Percentiles rank a stretch among this genome's conserved stretches.
Conservation (phyloP, 2,797 vertebrate species). For the Girardinus metallicus region DNA sequence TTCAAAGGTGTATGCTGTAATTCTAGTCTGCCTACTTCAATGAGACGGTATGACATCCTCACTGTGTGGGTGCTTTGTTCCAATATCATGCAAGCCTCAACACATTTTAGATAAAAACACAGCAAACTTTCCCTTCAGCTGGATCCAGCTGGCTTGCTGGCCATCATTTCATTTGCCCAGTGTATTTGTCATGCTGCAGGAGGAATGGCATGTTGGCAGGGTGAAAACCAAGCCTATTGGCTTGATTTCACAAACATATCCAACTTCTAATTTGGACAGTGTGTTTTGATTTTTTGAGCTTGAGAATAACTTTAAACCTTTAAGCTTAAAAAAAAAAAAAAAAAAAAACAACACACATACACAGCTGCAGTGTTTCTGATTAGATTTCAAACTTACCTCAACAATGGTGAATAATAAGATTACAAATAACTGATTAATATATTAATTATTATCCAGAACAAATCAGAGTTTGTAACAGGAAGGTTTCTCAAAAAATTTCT, state of each 20-base stretch:
- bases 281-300: constrained; percentile 28
- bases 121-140: constrained; percentile 64
- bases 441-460: background rate
- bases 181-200: constrained; percentile 51
- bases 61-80: constrained; percentile 61
- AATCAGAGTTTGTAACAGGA: background rate
- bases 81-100: constrained; percentile 53
- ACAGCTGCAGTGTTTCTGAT: background rate
- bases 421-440: background rate
- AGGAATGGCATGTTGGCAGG: constrained; percentile 53
- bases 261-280: constrained; percentile 32
- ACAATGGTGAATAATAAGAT: background rate
- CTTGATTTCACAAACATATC: constrained; percentile 38
- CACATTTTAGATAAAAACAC: constrained; percentile 56
- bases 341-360: background rate
- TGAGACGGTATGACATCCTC: constrained; percentile 42
- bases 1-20: constrained; percentile 46
- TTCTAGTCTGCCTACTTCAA: constrained; percentile 39
- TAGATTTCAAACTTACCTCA: background rate
- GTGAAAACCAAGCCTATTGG: constrained; percentile 50
- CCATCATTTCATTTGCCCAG: constrained; percentile 53
- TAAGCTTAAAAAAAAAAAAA: background rate
- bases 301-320: background rate
- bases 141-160: constrained; percentile 66
- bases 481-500: background rate